phyloP scores from a whole-genome alignment of 37 sponge, comb jelly and placozoan species.

The Ianthella basta region DNA sequence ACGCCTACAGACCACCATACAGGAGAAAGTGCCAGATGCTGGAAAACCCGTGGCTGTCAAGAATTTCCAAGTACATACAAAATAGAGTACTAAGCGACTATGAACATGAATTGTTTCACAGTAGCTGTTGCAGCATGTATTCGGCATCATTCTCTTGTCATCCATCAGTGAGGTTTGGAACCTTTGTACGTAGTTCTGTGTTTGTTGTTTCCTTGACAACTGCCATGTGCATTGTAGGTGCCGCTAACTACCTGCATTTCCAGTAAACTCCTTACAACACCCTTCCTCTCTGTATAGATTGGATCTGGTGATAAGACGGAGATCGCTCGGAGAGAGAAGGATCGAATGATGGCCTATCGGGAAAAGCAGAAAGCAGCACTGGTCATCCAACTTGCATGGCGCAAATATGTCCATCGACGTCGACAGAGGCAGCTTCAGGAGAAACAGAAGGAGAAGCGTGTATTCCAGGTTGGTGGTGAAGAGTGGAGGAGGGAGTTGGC shows the following conservation, averaged over 20 bases:
- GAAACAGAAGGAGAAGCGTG: slow-evolving; percentile 30
- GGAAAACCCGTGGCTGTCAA: slow-evolving; percentile 10
- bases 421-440: slow-evolving; percentile 24
- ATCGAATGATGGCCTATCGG: slow-evolving; percentile 58
- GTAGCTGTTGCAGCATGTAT: no score
- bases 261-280: no score
- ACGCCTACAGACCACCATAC: neutral
- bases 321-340: slow-evolving; percentile 59
- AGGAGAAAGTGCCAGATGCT: neutral
- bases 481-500: slow-evolving; percentile 90
- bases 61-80: neutral
- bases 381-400: slow-evolving; percentile 90
- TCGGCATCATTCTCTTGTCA: no score
- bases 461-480: slow-evolving; percentile 62
- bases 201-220: no score
- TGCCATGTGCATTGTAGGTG: no score
- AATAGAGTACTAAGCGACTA: no score
- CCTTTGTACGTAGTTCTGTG: no score
- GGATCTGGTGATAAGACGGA: slow-evolving; percentile 37
- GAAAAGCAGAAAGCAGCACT: slow-evolving; percentile 86
- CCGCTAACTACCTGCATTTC: no score
- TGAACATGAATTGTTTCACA: no score
- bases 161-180: no score
- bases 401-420: slow-evolving; percentile 40
- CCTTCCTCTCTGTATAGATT: neutral